These are phyloP conservation scores for Scaptomyza tumidula DNA, from an alignment of 2,888 invertebrate species.

Conservation along the genomic window DNA sequence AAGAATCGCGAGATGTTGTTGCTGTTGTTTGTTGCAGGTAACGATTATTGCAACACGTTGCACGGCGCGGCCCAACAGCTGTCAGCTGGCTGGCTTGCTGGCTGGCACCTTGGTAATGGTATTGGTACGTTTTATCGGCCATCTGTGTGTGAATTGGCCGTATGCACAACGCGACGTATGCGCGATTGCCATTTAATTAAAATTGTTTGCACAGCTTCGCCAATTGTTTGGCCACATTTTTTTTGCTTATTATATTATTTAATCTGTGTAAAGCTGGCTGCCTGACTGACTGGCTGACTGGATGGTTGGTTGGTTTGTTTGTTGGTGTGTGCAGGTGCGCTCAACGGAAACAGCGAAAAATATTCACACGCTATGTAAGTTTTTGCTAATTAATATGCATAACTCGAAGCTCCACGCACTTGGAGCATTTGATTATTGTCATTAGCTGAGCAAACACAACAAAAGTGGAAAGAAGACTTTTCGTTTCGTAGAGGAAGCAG, in stretches of 20 bases:
- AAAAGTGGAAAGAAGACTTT: constrained; percentile 11
- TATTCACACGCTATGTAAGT: constrained; percentile 64
- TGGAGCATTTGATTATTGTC: constrained; percentile 70
- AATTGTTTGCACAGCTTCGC: constrained; percentile 73
- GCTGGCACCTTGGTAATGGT: constrained; percentile 56
- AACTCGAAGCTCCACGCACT: constrained; percentile 49
- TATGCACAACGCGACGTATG: constrained; percentile 72
- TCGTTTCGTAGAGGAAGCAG: constrained; percentile 3
- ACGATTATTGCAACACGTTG: constrained; percentile 64
- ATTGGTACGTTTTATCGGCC: constrained; percentile 59
- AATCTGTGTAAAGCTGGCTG: constrained; percentile 17
- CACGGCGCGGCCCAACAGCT: constrained; percentile 66
- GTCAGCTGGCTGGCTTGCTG: constrained; percentile 59
- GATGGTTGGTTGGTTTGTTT: no score
- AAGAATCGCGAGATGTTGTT: constrained; percentile 47
- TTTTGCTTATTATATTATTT: constrained; percentile 40
- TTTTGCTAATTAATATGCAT: constrained; percentile 65
- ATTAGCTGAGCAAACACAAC: constrained; percentile 56
- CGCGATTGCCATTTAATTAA: constrained; percentile 79
- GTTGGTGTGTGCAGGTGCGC: constrained; percentile 53
- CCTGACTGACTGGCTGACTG: not conserved
- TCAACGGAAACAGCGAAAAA: constrained; percentile 24
- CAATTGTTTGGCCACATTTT: constrained; percentile 46
- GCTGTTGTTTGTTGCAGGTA: constrained; percentile 47
- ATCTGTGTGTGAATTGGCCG: constrained; percentile 40